Conservation (phyloP, 2,797 vertebrate genomes). For the Erpetoichthys calabaricus region DNA sequence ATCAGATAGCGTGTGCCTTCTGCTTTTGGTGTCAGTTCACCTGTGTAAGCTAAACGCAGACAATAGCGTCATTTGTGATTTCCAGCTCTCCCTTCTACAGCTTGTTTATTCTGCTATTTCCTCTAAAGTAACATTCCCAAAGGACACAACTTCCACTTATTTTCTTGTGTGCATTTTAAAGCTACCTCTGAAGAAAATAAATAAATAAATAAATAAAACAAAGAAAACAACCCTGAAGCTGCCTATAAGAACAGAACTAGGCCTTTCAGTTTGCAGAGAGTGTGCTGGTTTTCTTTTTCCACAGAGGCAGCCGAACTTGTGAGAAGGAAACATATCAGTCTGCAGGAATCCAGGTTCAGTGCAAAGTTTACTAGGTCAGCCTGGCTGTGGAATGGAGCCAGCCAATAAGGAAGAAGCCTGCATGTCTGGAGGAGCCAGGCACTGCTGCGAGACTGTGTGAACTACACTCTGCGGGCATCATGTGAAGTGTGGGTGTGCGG, state of each 20-base stretch:
- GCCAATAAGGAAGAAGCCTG: conserved; percentile 15
- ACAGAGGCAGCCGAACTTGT: conserved; percentile 11
- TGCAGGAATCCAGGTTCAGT: conserved; percentile 35
- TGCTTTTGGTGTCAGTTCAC: conserved; percentile 54
- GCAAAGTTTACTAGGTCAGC: conserved; percentile 41
- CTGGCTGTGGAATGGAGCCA: conserved; percentile 31
- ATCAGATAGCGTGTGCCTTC: conserved; percentile 56
- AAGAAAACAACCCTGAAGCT: background rate
- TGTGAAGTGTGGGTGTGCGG: background rate
- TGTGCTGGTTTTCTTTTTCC: conserved; percentile 15
- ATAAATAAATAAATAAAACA: background rate
- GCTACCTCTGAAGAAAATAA: background rate
- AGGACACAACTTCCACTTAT: background rate
- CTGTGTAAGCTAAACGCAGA: conserved; percentile 23
- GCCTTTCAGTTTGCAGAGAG: background rate
- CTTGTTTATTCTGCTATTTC: conserved; percentile 59
- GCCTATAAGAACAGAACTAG: background rate
- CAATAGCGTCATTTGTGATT: conserved; percentile 47
- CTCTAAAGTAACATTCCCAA: conserved; percentile 50
- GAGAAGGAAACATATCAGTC: conserved; percentile 39
- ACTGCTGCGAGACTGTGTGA: conserved; percentile 9
- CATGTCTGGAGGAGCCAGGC: conserved; percentile 14
- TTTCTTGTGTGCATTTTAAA: background rate
- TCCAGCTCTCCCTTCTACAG: conserved; percentile 52
- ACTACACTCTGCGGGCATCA: conserved; percentile 8